Percentiles rank a stretch among this genome's conserved stretches.
These are phyloP conservation scores for Gephyroberyx darwinii DNA, from an alignment of 2,797 vertebrate species.

Conservation along the genomic window DNA sequence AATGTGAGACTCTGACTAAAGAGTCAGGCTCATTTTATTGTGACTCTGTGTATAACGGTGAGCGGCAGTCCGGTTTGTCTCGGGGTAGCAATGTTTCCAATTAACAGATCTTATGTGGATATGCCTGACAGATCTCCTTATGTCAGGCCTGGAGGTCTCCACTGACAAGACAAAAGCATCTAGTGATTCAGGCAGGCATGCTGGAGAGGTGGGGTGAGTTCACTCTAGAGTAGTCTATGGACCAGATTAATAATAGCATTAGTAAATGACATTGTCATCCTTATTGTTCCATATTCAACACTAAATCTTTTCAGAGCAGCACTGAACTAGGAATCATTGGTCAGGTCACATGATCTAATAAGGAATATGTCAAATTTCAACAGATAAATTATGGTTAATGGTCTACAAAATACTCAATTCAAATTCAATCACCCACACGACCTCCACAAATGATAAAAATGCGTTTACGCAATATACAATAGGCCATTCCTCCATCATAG, in stretches of 20 bases:
- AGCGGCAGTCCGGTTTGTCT: slow-evolving; percentile 25
- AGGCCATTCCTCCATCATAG: slow-evolving; percentile 43
- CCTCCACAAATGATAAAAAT: not conserved
- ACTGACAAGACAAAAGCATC: slow-evolving; percentile 50
- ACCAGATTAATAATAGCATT: not conserved
- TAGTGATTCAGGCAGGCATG: slow-evolving; percentile 57
- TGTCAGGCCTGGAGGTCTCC: slow-evolving; percentile 47
- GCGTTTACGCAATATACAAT: slow-evolving; percentile 31
- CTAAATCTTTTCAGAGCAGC: not conserved
- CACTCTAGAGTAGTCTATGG: not conserved
- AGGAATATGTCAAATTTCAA: not conserved
- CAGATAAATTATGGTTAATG: not conserved
- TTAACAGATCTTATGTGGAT: slow-evolving; percentile 17
- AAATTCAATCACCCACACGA: slow-evolving; percentile 28
- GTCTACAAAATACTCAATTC: slow-evolving; percentile 14
- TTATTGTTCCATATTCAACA: not conserved
- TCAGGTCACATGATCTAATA: slow-evolving; percentile 35
- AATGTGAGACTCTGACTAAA: slow-evolving; percentile 5
- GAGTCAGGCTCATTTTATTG: slow-evolving; percentile 4
- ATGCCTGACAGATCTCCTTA: slow-evolving; percentile 24
- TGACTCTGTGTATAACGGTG: not conserved
- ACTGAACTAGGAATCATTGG: not conserved
- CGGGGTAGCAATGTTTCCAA: slow-evolving; percentile 30
- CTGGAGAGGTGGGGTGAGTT: slow-evolving; percentile 29
- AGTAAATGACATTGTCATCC: not conserved